These are phyloP conservation scores for Drosophila suzukii DNA, from an alignment of 1,140 invertebrate genomes.

Conservation along the genomic window DNA sequence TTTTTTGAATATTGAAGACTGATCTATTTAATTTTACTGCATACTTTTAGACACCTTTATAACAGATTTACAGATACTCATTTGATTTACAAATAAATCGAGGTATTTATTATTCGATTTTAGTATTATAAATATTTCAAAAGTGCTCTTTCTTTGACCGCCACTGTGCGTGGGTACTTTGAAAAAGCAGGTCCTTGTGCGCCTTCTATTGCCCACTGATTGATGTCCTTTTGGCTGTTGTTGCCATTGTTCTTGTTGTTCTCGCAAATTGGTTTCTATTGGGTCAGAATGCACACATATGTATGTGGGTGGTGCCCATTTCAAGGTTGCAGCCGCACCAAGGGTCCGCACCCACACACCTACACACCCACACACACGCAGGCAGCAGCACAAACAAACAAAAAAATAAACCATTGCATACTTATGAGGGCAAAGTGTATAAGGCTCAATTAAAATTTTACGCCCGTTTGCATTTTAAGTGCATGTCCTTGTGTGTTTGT, in stretches of 20 bases:
- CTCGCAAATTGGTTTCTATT: constrained; percentile 54
- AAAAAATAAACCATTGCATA: constrained; percentile 63
- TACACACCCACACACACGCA: background rate
- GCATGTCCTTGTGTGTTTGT: constrained; percentile 27
- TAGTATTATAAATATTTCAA: no score
- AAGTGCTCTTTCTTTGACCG: background rate
- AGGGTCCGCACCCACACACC: constrained; percentile 23
- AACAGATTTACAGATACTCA: background rate
- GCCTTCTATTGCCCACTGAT: constrained; percentile 51
- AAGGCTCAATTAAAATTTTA: constrained; percentile 82
- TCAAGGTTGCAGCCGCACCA: constrained; percentile 65
- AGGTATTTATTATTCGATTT: background rate
- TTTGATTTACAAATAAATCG: no score
- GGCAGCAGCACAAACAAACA: constrained; percentile 28
- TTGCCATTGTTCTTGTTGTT: constrained; percentile 48
- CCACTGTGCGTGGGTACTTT: background rate
- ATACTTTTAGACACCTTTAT: no score
- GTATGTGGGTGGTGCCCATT: constrained; percentile 22
- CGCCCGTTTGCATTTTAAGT: constrained; percentile 73
- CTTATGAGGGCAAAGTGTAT: constrained; percentile 69
- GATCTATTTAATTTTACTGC: no score
- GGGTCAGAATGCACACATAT: constrained; percentile 15
- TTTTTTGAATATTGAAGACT: no score
- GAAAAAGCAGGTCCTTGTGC: constrained; percentile 31
- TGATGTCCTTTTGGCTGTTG: constrained; percentile 67